Evolutionary conservation across 2,113 vertebrate genomes (phyloP).

Genomic region (Saguinus midas): DNA sequence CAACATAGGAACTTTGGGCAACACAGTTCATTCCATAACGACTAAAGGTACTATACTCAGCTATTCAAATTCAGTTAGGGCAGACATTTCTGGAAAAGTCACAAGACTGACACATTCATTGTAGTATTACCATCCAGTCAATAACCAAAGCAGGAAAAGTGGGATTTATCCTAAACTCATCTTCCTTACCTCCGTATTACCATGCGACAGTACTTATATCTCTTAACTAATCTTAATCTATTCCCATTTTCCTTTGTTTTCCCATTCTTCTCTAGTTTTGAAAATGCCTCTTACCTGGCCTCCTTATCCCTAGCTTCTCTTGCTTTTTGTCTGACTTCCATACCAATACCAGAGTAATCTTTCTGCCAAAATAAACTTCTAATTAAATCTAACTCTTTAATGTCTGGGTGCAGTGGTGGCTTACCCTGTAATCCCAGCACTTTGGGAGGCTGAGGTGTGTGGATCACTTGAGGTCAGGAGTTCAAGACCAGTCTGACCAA

Average conservation of each 20-base stretch:
- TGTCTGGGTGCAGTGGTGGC: too few relatives aligned
- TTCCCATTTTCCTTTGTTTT: constrained; percentile 9
- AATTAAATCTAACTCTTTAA: not conserved
- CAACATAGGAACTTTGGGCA: not conserved
- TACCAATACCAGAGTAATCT: not conserved
- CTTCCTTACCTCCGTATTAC: not conserved
- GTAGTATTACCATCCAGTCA: not conserved
- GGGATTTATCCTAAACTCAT: not conserved
- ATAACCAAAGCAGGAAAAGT: not conserved
- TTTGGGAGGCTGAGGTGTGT: too few relatives aligned
- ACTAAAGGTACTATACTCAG: not conserved
- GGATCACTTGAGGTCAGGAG: too few relatives aligned
- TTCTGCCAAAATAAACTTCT: not conserved
- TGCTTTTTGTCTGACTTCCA: not conserved
- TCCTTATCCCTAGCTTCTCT: not conserved
- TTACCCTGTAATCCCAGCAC: too few relatives aligned
- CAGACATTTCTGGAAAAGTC: not conserved
- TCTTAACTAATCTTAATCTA: not conserved
- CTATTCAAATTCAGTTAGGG: not conserved
- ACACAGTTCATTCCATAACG: not conserved
- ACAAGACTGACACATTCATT: not conserved
- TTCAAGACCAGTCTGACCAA: too few relatives aligned
- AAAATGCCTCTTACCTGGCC: not conserved
- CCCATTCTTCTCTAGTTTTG: not conserved
- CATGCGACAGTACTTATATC: not conserved